Conservation (phyloP, 2,797 vertebrate species). For the Melanotaenia boesemani region DNA sequence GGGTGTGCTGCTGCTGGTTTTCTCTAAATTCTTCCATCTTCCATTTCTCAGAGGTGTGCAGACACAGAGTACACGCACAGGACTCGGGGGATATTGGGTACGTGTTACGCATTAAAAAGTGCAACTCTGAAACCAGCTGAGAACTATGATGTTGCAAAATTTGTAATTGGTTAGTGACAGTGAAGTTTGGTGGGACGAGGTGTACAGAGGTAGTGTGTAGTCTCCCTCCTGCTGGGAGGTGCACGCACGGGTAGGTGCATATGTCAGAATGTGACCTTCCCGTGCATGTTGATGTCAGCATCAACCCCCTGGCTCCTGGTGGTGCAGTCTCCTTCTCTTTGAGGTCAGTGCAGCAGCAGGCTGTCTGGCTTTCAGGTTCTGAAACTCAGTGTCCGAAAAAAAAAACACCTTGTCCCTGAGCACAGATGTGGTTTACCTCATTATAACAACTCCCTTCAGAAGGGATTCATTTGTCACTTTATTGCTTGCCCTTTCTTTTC, state of each 20-base stretch:
- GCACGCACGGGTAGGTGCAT: constrained; percentile 42
- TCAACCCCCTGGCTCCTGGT: constrained; percentile 69
- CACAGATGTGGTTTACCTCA: constrained; percentile 7
- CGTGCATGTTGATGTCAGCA: constrained; percentile 75
- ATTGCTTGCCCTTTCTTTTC: constrained; percentile 4
- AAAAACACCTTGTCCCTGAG: constrained; percentile 31
- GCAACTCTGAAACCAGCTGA: constrained; percentile 22
- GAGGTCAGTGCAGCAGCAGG: constrained; percentile 79
- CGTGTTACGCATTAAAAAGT: constrained; percentile 60
- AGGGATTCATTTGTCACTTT: constrained; percentile 3
- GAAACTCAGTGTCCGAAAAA: constrained; percentile 25
- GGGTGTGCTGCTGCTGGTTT: constrained; percentile 93
- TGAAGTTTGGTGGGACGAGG: constrained; percentile 1
- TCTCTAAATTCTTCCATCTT: constrained; percentile 93
- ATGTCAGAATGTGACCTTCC: constrained; percentile 71
- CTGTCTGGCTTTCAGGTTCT: constrained; percentile 69
- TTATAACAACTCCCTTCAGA: neutral
- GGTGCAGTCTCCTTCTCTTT: constrained; percentile 84
- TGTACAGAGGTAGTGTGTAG: constrained; percentile 21
- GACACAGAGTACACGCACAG: constrained; percentile 94
- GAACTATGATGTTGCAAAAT: constrained; percentile 31
- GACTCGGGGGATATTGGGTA: constrained; percentile 98
- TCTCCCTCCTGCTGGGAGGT: constrained; percentile 32
- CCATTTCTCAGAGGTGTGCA: constrained; percentile 94
- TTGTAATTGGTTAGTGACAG: constrained; percentile 13